phyloP scores from a whole-genome alignment of 2,797 vertebrate species.

The Eleutherodactylus coqui region DNA sequence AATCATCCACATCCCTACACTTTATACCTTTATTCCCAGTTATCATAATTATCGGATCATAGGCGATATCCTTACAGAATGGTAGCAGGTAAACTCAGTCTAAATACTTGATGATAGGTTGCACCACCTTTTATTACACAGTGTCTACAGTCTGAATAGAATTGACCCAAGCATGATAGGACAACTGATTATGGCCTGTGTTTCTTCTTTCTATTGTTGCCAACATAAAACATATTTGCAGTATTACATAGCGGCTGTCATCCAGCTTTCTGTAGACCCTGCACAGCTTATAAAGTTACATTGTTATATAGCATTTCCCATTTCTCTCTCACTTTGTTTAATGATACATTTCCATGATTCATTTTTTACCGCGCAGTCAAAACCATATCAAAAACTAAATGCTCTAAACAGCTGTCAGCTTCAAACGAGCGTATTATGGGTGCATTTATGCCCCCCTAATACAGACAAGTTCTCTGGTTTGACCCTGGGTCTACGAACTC shows the following conservation, averaged over 20 bases:
- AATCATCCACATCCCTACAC: background rate
- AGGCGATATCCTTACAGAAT: background rate
- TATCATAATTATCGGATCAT: background rate
- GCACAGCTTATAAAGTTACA: background rate
- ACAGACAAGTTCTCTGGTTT: too few relatives aligned
- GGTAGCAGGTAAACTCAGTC: background rate
- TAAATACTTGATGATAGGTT: constrained; percentile 8
- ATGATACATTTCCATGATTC: too few relatives aligned
- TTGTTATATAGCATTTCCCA: background rate
- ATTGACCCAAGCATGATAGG: background rate
- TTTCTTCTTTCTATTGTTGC: background rate
- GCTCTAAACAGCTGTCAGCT: too few relatives aligned
- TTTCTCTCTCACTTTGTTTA: too few relatives aligned
- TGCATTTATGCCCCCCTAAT: too few relatives aligned
- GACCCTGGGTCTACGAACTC: too few relatives aligned
- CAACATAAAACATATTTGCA: background rate
- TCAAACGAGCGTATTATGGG: too few relatives aligned
- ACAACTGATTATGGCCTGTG: background rate
- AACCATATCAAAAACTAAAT: too few relatives aligned
- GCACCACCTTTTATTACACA: background rate
- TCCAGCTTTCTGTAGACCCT: background rate
- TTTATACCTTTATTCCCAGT: background rate
- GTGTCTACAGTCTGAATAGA: background rate
- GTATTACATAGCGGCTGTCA: background rate
- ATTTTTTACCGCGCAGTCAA: too few relatives aligned